Evolutionary conservation across 2,888 invertebrate genomes (phyloP), one percentile per base, ranked within the genome.

Genomic region (Callosobruchus maculatus): DNA sequence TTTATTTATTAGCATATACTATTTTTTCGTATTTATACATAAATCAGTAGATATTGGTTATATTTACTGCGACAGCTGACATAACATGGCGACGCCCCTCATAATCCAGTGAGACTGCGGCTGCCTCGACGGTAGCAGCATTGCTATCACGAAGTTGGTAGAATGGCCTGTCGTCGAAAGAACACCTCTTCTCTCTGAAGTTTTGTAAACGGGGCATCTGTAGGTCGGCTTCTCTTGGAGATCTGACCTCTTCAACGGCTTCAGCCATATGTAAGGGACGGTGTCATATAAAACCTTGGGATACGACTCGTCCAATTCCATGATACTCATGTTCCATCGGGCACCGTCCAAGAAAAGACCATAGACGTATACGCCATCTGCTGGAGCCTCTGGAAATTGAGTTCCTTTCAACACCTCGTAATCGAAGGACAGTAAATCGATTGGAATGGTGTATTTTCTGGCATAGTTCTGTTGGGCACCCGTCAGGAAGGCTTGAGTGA

Each of bases 401-500:
- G 87, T 87, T 70, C 89, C 88, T 68, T 89, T 88, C 82, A 93
- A 87, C 1, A 94, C 94, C 88, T 93, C 90, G 80, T 95, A 95
- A 85, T 95, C 94, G 84, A 94, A 97, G 76, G 92, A 90, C 69
- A 96, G 88, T 81, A 95, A 90, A 88, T 98, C 97, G 80, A 98
- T 97, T 30, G 97, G 97, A 82, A 97, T 96, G 76, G 92, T 92
- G 88, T 95, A 95, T 86, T 96, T 97, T 79, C 97, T 90, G 3
- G 97, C 97, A 86, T 91, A 97, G 87, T 97, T 97, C 88, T 98
- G 97, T 85, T 95, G 94, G 20, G 94, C 95, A 4, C 97, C 97
- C 2, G 97, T 97, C 71, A 98, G 89, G 88, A 98, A 98, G 0
- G 97, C 97, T 88, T 97, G 97, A 0, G 97, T 97, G 86, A 97